Evolutionary conservation across 30 jellyfish, hydroid and myxozoan genomes (phyloP), one percentile per base, ranked within the genome.

Genomic region (Chrysaora quinquecirrha): DNA sequence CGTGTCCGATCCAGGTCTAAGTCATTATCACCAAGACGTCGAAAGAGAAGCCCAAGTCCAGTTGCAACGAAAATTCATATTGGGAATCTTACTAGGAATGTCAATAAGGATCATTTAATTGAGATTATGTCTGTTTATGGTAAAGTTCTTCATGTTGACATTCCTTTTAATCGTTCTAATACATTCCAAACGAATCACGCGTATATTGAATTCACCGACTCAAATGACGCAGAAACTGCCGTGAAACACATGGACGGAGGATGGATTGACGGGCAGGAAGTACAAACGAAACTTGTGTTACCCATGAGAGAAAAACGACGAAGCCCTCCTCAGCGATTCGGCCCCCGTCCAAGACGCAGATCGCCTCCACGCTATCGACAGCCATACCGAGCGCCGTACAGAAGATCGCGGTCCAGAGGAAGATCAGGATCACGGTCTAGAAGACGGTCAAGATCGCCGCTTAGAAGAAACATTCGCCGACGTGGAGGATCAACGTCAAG

Each of bases 191-290:
- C 97, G 10, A 98, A 98, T 24, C 86, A 88, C 58, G 99, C 99
- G 1, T 90, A 87, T 63, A 92, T 95, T 0, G 98, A 90, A 64
- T 95, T 48, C 60, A 98, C 82, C 19, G 77, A 73, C 23, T 80
- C 96, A 1, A 79, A 58, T 0, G 98, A 95, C 48, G 99, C 99
- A 9, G 89, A 82, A 76, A 94, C 80, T 14, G 99, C 99, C 16
- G 83, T 75, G 7, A 75, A 84, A 48, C 98, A 95, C 86, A 89
- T 95, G 98, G 94, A 90, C 65, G 98, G 99, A 10, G 99, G 98
- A 11, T 90, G 98, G 99, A 90, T 95, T 71, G 99, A 95, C 70
- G 99, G 99, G 1, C 98, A 95, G 72, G 96, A 82, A 56, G 92
- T 86, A 21, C 78, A 96, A 65, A 97, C 98, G 10, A 86, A 95